phyloP scores from a whole-genome alignment of 2,888 invertebrate species.

The Itoplectis maculator region DNA sequence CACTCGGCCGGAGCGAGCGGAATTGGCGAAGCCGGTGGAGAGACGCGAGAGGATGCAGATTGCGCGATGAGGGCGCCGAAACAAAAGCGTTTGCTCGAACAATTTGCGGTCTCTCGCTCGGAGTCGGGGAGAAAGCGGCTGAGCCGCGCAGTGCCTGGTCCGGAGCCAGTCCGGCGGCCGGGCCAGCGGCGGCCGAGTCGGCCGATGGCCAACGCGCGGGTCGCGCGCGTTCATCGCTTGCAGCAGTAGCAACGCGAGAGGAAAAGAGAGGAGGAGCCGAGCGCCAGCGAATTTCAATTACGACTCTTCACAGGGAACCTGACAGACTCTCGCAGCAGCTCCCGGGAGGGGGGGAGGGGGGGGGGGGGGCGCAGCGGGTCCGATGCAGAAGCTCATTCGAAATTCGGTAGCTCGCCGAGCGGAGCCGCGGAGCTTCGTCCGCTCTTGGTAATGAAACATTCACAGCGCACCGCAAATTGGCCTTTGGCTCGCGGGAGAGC shows the following conservation, averaged over 20 bases:
- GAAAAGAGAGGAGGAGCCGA: slow-evolving; percentile 51
- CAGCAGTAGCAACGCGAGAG: slow-evolving; percentile 42
- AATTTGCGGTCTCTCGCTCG: slow-evolving; percentile 65
- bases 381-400: slow-evolving; percentile 81
- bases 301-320: slow-evolving; percentile 75
- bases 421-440: slow-evolving; percentile 79
- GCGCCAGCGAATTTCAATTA: slow-evolving; percentile 83
- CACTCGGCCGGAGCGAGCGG: slow-evolving; percentile 12
- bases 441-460: slow-evolving; percentile 83
- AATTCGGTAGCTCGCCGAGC: slow-evolving; percentile 83
- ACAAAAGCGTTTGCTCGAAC: slow-evolving; percentile 82
- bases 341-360: slow-evolving; percentile 55
- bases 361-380: slow-evolving; percentile 59
- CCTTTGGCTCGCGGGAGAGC: slow-evolving; percentile 72
- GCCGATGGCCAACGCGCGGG: slow-evolving; percentile 11
- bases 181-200: slow-evolving; percentile 12
- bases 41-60: slow-evolving; percentile 80
- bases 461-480: slow-evolving; percentile 84
- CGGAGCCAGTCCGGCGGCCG: slow-evolving; percentile 41
- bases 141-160: slow-evolving; percentile 22
- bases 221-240: too few relatives aligned
- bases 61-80: slow-evolving; percentile 77
- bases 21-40: slow-evolving; percentile 66
- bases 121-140: slow-evolving; percentile 34
- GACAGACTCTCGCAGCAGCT: slow-evolving; percentile 63